Conservation (phyloP, 92 coral and sea anemone genomes). For the Meandrina meandrites region DNA sequence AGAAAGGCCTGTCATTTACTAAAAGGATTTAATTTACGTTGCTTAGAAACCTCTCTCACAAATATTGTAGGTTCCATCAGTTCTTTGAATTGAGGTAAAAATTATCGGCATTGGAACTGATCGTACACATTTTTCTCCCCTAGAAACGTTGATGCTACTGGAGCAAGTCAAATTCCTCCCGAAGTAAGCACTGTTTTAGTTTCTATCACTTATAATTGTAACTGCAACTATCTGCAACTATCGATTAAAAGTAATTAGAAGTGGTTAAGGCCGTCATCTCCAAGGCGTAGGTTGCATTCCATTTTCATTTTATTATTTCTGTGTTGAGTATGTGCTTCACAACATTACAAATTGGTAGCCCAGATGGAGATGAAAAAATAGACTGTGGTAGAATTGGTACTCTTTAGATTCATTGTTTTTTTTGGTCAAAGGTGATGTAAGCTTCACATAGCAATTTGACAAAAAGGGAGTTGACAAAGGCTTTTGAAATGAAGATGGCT, state of each 20-base stretch:
- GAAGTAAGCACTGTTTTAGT: slow-evolving; percentile 14
- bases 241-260: background rate
- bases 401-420: background rate
- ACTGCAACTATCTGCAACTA: background rate
- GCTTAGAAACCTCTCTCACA: too few relatives aligned
- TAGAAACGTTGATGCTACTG: slow-evolving; percentile 6
- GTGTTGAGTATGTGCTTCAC: background rate
- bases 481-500: background rate
- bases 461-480: too few relatives aligned
- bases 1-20: too few relatives aligned
- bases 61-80: too few relatives aligned
- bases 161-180: slow-evolving; percentile 14
- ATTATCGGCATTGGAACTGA: background rate
- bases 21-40: too few relatives aligned
- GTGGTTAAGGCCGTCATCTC: too few relatives aligned
- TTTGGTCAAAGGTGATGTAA: background rate
- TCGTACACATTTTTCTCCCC: background rate
- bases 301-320: too few relatives aligned
- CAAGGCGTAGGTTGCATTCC: background rate
- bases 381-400: background rate
- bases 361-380: background rate
- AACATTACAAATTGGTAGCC: background rate
- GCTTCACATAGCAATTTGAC: background rate
- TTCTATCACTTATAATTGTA: too few relatives aligned
- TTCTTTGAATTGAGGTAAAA: too few relatives aligned